Base-by-base conservation (phyloP, 2,888 invertebrate genomes). In the Heliconius ismenius region DNA sequence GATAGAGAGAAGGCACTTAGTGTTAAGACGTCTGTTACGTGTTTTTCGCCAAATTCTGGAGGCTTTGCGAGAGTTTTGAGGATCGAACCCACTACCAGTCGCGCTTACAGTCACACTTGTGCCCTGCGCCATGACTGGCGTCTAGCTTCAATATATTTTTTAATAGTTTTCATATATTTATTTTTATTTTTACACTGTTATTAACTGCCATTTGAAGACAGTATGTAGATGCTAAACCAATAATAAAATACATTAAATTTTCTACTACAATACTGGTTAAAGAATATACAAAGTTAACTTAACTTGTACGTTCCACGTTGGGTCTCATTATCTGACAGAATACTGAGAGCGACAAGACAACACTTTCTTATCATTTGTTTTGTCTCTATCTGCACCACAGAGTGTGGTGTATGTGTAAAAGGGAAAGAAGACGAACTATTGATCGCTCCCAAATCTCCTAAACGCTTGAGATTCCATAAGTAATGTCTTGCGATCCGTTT, bases 401-500 rank as follows among this genome's bases (percentile, higher is more conserved):
- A 26, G 4, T 24, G 67, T 13, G 67, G 24, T 21, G 36, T 36
- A 64, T n/a, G 67, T 24, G 67, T 67, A 39, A 67, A 67, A 2
- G 24, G 67, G 67, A 67, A 3, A 43, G 67, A 67, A 67, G 24
- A 67, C 67, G 24, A 67, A 67, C 67, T 67, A 67, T 67, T 67
- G 67, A 67, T 67, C 67, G 67, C 39, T 18, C 13, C 67, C 39
- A 67, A 67, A 67, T 43, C 67, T 67, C 39, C 39, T 67, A 43
- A 67, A 67, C 24, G 67, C 7, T 67, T 39, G 67, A 67, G 39
- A 67, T 67, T 67, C 67, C 67, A 39, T 67, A 67, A 67, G 67
- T 67, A 67, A 67, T 36, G 65, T 65, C 36, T n/a, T 65, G n/a
- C 24, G 24, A 26, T 9, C 24, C 67, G 67, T 24, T 67, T n/a